These are phyloP conservation scores for Caenorhabditis sp. DNA, from an alignment of 2,888 invertebrate species.

Conservation along the genomic window DNA sequence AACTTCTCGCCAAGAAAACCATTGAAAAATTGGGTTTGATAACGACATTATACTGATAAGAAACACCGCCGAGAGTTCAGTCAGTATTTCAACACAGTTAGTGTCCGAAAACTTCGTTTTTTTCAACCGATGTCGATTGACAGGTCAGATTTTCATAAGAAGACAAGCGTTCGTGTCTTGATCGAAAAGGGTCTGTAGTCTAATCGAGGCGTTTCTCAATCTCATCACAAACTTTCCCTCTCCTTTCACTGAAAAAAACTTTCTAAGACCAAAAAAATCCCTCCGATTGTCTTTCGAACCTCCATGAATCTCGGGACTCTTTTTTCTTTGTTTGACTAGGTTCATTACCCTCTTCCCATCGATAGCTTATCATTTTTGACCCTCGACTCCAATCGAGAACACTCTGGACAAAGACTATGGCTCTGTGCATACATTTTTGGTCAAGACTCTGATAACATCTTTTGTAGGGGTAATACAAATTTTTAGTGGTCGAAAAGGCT, in stretches of 20 bases:
- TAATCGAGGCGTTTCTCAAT: background rate
- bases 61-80: slow-evolving; percentile 42
- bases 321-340: slow-evolving; percentile 11
- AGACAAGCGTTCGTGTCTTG: background rate
- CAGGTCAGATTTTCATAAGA: background rate
- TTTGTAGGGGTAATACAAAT: slow-evolving; percentile 12
- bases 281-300: too few species aligned
- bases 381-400: background rate
- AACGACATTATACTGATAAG: slow-evolving; percentile 20
- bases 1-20: slow-evolving; percentile 11
- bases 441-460: slow-evolving; percentile 43
- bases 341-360: slow-evolving; percentile 4
- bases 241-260: background rate
- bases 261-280: too few species aligned
- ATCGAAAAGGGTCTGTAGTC: background rate
- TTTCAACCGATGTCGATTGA: background rate
- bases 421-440: slow-evolving; percentile 40
- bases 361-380: too few species aligned
- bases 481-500: slow-evolving; percentile 7
- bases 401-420: slow-evolving; percentile 3
- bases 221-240: slow-evolving; percentile 9
- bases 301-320: too few species aligned
- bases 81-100: slow-evolving; percentile 41
- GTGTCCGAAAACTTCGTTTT: slow-evolving; percentile 29
- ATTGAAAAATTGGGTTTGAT: slow-evolving; percentile 31